Evolutionary conservation across 2,113 vertebrate species (phyloP), one percentile per base, ranked within the genome.

Genomic region (Varanus salvator): DNA sequence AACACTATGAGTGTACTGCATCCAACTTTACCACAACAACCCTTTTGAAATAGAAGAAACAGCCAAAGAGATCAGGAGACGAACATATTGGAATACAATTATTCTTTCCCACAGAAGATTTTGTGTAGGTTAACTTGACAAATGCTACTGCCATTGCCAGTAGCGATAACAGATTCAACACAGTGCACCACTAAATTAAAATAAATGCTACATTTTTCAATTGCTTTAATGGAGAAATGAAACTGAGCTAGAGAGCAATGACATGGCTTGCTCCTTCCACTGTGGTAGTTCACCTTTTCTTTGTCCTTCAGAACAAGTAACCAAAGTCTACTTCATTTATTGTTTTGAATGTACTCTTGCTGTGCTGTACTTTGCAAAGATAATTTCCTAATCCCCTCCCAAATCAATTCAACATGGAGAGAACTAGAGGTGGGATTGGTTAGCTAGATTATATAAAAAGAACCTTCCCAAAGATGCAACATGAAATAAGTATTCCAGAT

Each of bases 71-170:
- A 54, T 69, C 1, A 1, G 3, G 5, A 78, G 74, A 72, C 14
- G 38, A 91, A 6, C 7, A 72, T 72, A 34, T 92, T 89, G 44
- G 38, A 90, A 91, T 74, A 64, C 0, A 0, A 72, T 64, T 38
- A 74, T 48, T 93, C 31, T 88, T 90, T 71, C 88, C 29, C 82
- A 54, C 14, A 88, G 44, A 92, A 1, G 38, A 90, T 48, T 69
- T 93, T 93, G 54, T 86, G 14, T 29, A 92, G 8, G n/a, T 90
- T 91, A 87, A 92, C 29, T 1, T 94, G 83, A 92, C 71, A 94
- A 95, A 92, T 84, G 86, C 38, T 94, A 87, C 82, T 94, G 91
- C 83, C 90, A 85, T 54, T 93, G 86, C 52, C 38, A 81, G 48
- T 50, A 84, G 57, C 44, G 84, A 80, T 92, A 95, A 80, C 88